phyloP scores from a whole-genome alignment of 2,113 vertebrate genomes.

The Protobothrops mucrosquamatus region DNA sequence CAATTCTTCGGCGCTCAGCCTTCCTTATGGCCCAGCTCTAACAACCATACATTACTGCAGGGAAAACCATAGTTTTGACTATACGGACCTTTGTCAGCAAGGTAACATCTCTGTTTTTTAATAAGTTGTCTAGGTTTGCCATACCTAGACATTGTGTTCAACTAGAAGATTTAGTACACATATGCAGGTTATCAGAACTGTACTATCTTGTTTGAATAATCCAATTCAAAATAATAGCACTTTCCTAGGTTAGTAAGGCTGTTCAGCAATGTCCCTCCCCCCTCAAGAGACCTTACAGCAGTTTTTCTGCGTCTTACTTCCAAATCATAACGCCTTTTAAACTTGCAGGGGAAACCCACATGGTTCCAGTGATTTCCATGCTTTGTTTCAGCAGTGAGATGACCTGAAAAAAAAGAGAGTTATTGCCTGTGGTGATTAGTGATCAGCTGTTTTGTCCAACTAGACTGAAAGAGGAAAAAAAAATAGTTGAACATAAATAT shows the following conservation, averaged over 20 bases:
- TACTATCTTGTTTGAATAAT: neutral
- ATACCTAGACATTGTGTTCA: neutral
- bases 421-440: neutral
- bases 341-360: neutral
- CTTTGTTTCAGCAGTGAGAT: neutral
- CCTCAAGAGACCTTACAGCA: neutral
- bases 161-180: neutral
- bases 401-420: neutral
- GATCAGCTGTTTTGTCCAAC: neutral
- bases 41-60: neutral
- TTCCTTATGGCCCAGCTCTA: neutral
- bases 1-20: neutral
- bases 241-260: neutral
- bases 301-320: neutral
- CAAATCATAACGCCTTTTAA: neutral
- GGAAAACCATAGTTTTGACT: neutral
- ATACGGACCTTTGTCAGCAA: neutral
- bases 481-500: neutral
- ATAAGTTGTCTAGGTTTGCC: neutral
- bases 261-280: neutral
- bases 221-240: neutral
- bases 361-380: fast-evolving
- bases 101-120: neutral
- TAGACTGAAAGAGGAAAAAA: neutral
- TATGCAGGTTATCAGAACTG: neutral